These are phyloP conservation scores for Platycnemis pennipes DNA, from an alignment of 2,888 invertebrate genomes.

Conservation along the genomic window DNA sequence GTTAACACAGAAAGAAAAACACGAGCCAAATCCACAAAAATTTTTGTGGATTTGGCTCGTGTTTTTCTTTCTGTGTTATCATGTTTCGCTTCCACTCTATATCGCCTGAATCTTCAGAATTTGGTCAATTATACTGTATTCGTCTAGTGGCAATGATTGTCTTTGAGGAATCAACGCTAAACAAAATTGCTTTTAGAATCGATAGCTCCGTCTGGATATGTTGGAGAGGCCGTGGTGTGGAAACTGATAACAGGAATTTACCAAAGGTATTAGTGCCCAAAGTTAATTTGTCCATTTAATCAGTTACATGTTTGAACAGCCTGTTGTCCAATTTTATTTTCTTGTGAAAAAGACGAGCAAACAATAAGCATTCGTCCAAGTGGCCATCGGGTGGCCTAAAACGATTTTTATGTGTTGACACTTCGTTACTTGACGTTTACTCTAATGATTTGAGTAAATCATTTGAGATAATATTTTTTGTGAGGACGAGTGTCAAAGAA, in stretches of 20 bases:
- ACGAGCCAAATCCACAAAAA: no score
- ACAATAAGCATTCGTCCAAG: not conserved
- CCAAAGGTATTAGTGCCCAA: not conserved
- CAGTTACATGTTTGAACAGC: not conserved
- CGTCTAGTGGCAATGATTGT: no score
- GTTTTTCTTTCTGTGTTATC: no score
- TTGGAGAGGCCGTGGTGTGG: not conserved
- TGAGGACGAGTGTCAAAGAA: not conserved
- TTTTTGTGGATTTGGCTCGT: no score
- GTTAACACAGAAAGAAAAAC: no score
- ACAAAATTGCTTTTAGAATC: no score
- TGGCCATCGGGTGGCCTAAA: not conserved
- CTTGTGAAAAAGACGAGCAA: not conserved
- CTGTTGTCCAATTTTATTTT: not conserved
- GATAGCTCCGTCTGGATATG: not conserved
- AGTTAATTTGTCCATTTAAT: not conserved
- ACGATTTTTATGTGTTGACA: not conserved
- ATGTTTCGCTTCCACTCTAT: no score
- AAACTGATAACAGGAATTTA: not conserved
- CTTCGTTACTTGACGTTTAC: not conserved
- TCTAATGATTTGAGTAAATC: not conserved
- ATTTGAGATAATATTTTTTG: constrained; percentile 4
- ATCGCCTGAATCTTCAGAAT: no score
- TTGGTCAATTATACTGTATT: no score
- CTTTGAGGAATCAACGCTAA: no score